Conservation (phyloP, 2,797 vertebrate genomes). For the Molossus molossus region DNA sequence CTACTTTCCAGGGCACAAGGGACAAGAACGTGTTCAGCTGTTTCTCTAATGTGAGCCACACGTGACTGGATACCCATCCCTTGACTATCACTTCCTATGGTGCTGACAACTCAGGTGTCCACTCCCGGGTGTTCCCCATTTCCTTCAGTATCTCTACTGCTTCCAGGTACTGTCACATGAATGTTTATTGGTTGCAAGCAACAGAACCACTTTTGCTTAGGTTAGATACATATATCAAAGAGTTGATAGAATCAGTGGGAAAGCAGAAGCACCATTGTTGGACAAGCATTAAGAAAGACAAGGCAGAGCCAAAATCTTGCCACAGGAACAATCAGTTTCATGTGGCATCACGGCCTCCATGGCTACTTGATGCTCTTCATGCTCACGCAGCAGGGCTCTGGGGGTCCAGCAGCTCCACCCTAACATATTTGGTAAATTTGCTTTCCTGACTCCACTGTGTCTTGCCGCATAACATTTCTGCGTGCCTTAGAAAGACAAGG, state of each 20-base stretch:
- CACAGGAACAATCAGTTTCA: background rate
- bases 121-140: background rate
- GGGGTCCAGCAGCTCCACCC: background rate
- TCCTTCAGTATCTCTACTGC: background rate
- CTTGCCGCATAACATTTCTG: background rate
- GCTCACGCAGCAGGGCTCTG: background rate
- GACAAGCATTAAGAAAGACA: background rate
- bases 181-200: background rate
- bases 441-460: background rate
- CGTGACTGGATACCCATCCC: too few relatives aligned
- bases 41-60: background rate
- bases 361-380: rapidly evolving
- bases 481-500: background rate
- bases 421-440: background rate
- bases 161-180: background rate
- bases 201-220: background rate
- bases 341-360: too few relatives aligned
- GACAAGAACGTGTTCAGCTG: background rate
- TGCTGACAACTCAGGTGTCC: background rate
- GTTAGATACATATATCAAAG: background rate
- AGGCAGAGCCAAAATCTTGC: background rate
- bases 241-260: background rate
- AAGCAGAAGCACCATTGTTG: background rate
- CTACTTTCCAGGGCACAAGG: background rate
- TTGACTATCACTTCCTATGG: background rate